These are phyloP conservation scores for Xestia rhomboidea DNA, from an alignment of 2,888 invertebrate species.

Conservation along the genomic window DNA sequence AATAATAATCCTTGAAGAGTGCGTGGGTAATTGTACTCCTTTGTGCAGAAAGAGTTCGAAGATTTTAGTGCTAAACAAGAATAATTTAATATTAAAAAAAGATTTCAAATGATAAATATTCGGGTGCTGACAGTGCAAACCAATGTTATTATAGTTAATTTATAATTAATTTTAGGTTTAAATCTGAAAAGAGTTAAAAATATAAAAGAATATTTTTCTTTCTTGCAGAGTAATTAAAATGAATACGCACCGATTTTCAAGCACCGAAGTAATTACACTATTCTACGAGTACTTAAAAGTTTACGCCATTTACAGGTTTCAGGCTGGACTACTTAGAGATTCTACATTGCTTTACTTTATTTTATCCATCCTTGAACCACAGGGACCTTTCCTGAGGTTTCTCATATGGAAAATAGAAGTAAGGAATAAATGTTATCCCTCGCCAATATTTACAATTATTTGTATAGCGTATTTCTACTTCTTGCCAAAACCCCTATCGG, in stretches of 20 bases:
- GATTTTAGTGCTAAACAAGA: neutral
- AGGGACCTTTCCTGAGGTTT: slow-evolving; percentile 7
- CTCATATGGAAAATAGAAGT: slow-evolving; percentile 35
- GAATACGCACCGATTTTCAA: slow-evolving; percentile 30
- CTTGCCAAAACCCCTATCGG: slow-evolving; percentile 66
- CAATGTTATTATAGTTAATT: neutral
- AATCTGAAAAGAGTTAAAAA: slow-evolving; percentile 5
- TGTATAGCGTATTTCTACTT: slow-evolving; percentile 64
- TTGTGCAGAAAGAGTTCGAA: neutral
- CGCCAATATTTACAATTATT: slow-evolving; percentile 67
- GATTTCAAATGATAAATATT: neutral
- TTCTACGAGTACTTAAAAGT: slow-evolving; percentile 44
- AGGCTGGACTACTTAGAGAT: slow-evolving; percentile 22
- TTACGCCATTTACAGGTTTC: slow-evolving; percentile 15
- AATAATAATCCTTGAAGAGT: neutral
- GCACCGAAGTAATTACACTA: slow-evolving; percentile 31
- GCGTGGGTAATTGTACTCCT: neutral
- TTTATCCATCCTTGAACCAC: slow-evolving; percentile 17
- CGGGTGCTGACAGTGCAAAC: neutral
- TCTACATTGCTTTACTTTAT: slow-evolving; percentile 29
- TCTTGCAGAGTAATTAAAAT: slow-evolving; percentile 18
- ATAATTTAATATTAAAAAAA: neutral
- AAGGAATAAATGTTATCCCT: slow-evolving; percentile 49
- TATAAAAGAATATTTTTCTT: neutral
- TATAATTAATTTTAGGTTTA: neutral